Base-by-base conservation (phyloP, 2,888 invertebrate species). In the Linyphia triangularis region DNA sequence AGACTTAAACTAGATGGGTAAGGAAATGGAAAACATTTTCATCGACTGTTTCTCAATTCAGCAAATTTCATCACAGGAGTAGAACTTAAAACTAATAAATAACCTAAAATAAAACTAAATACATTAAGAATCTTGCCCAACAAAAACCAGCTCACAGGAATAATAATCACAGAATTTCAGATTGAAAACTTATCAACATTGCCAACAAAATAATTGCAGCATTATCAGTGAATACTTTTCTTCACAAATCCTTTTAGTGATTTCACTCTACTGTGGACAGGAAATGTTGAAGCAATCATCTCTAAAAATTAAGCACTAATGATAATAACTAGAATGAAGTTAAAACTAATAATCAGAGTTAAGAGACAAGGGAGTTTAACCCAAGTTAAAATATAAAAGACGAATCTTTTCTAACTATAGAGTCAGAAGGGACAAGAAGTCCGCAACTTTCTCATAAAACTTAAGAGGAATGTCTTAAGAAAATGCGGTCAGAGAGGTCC, bases 1-100 rank as follows among this genome's bases (percentile, higher is more conserved):
- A 85, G 85, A 85, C 85, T 85, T 85, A 85, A 85, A 85, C 85
- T 85, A 37, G 22, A 77, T 43, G 69, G 30, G 85, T 43, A 78
- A 85, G 69, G 77, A 70, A 84, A 85, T n/a, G 61, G 61, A 24
- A 7, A 33, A 7, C 6, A 69, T 40, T 22, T 40, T 70, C 72
- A 73, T 72, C 2, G 28, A 33, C 30, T 37, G 9, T 40, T 13
- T 69, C 61, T 65, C 69, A 24, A 19, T 30, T 73, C 30, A 16
- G 24, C n/a, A 51, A 67, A 0, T 6, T 28, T 33, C 78, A 85
- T 85, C 85, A 85, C 22, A 40, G 70, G 69, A 85, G 78, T 22
- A 70, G 3, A 26, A 40, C 43, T 59, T 77, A 75, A 67, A 67
- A 61, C 33, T 77, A 85, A 24, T 30, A 69, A 61, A 24, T 75